Evolutionary conservation across 2,113 vertebrate species (phyloP).

Genomic region (Pelodiscus sinensis): DNA sequence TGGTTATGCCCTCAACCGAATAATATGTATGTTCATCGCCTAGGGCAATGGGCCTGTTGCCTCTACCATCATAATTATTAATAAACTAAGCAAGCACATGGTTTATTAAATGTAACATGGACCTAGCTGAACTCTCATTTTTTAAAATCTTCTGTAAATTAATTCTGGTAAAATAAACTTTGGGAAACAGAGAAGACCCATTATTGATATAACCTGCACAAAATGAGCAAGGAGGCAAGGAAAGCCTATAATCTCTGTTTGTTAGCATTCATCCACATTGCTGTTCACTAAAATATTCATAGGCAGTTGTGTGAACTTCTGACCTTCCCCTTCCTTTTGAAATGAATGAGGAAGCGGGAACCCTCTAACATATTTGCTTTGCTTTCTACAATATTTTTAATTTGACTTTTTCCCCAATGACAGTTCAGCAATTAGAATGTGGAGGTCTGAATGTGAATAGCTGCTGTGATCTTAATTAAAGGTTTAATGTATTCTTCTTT

Average conservation of each 20-base stretch:
- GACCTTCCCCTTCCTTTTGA: not conserved
- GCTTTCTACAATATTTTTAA: not conserved
- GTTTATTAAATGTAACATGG: not conserved
- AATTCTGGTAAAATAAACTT: not conserved
- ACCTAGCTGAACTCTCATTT: not conserved
- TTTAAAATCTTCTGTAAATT: not conserved
- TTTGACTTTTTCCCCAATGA: not conserved
- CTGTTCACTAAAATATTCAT: not conserved
- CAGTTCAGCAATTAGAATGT: conserved; percentile 20
- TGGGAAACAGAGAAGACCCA: rapidly evolving
- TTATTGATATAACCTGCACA: not conserved
- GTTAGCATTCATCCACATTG: not conserved
- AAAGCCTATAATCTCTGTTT: not conserved
- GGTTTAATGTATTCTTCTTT: conserved; percentile 25
- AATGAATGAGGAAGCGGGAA: not conserved
- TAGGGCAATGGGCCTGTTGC: not conserved
- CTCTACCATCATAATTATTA: not conserved
- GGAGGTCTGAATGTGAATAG: conserved; percentile 25
- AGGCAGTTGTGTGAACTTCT: not conserved
- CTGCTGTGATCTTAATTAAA: conserved; percentile 37
- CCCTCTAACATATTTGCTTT: not conserved
- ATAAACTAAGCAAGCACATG: not conserved
- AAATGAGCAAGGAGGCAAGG: not conserved
- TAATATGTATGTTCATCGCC: not conserved
- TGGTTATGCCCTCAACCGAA: not conserved